Evolutionary conservation across 2,113 vertebrate species (phyloP).

Genomic region (Bufo gargarizans): DNA sequence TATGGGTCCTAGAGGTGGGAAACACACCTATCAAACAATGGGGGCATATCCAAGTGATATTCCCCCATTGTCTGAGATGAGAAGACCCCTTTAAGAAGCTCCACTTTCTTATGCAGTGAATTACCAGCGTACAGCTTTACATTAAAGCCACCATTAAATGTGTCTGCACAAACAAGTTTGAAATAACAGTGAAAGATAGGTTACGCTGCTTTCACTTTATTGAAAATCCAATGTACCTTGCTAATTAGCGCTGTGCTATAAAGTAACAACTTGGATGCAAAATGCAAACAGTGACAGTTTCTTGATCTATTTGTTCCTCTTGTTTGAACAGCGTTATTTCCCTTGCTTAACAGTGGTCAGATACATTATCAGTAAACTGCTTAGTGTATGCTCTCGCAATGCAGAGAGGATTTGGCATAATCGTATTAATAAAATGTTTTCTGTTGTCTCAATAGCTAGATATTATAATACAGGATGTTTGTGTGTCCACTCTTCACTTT

Average conservation of each 20-base stretch:
- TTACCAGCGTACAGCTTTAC: neutral
- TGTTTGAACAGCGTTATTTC: conserved; percentile 18
- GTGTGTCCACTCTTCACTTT: too few relatives aligned
- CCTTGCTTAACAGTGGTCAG: conserved; percentile 7
- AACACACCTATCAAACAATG: too few relatives aligned
- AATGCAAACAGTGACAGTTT: conserved; percentile 15
- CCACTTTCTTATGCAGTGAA: neutral
- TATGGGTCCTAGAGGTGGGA: too few relatives aligned
- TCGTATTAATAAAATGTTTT: too few relatives aligned
- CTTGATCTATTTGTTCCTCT: conserved; percentile 38
- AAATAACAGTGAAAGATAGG: conserved; percentile 16
- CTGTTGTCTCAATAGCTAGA: too few relatives aligned
- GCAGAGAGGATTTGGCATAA: neutral
- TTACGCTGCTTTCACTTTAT: conserved; percentile 28
- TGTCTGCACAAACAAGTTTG: conserved; percentile 26
- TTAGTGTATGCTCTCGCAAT: neutral
- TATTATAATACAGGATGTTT: too few relatives aligned
- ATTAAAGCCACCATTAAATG: neutral
- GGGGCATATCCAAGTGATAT: too few relatives aligned
- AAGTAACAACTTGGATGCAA: conserved; percentile 32
- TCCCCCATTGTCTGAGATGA: too few relatives aligned
- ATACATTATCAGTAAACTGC: neutral
- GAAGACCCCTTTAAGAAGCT: too few relatives aligned
- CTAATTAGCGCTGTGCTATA: conserved; percentile 32
- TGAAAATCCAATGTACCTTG: conserved; percentile 53